These are phyloP conservation scores for Seira sanloemensis DNA, from an alignment of 2,888 invertebrate genomes.

Conservation along the genomic window DNA sequence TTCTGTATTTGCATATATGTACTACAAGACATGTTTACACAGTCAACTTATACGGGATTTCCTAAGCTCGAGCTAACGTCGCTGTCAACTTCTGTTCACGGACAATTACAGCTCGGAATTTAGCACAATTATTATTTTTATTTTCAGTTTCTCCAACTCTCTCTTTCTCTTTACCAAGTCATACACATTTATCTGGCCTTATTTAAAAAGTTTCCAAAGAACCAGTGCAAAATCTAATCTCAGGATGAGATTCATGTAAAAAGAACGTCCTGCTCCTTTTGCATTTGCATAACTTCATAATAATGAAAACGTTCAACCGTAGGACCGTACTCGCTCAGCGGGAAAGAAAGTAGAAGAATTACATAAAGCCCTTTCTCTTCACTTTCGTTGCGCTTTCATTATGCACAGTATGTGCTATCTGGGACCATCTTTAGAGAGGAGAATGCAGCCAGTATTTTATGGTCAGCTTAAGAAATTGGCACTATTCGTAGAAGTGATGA, in stretches of 20 bases:
- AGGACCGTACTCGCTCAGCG: neutral
- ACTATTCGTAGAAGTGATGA: slow-evolving; percentile 23
- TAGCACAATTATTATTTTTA: neutral
- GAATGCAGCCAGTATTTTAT: neutral
- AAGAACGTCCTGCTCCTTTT: neutral
- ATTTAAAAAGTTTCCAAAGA: neutral
- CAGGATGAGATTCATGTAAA: neutral
- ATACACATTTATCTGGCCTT: too few relatives aligned
- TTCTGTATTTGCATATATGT: neutral
- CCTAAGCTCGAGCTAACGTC: neutral
- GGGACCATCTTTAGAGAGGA: neutral
- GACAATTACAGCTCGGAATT: neutral
- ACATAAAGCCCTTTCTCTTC: neutral
- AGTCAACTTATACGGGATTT: neutral
- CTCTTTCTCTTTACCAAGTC: neutral
- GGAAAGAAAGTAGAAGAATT: slow-evolving; percentile 26
- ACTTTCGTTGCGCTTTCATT: neutral
- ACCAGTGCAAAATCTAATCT: neutral
- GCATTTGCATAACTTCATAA: neutral
- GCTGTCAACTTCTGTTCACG: neutral
- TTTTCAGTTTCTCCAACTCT: neutral
- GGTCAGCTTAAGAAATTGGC: slow-evolving; percentile 29
- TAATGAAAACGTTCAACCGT: neutral
- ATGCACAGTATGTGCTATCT: neutral
- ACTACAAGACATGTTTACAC: neutral